Percentiles rank a stretch among this genome's conserved stretches.
phyloP scores from a whole-genome alignment of 2,888 invertebrate genomes.

The Torymus aiolomorphi region DNA sequence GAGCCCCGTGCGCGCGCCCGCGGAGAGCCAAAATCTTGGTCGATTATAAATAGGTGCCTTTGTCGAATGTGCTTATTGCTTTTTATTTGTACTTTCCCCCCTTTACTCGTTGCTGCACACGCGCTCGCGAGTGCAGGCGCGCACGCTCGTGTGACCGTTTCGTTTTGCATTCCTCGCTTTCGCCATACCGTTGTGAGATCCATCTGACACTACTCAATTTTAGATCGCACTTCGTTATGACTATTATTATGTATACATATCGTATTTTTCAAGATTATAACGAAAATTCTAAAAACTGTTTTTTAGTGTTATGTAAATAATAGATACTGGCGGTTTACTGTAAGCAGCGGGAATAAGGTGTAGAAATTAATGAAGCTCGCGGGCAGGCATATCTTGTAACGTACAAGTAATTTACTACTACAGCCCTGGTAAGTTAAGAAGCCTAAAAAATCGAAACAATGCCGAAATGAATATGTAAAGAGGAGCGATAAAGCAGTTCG shows the following conservation, averaged over 20 bases:
- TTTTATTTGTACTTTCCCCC: constrained; percentile 66
- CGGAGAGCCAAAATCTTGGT: constrained; percentile 56
- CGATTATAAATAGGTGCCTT: constrained; percentile 75
- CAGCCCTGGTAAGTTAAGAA: too few species aligned
- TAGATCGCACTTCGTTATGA: not conserved
- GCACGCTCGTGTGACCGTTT: constrained; percentile 4
- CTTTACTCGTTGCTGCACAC: constrained; percentile 57
- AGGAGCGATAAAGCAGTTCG: too few species aligned
- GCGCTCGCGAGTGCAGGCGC: constrained; percentile 7
- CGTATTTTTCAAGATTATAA: too few species aligned
- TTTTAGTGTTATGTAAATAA: too few species aligned
- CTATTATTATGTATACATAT: not conserved
- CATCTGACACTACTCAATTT: constrained; percentile 18
- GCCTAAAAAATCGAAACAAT: too few species aligned
- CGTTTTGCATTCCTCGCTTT: constrained; percentile 43
- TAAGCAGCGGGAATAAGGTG: too few species aligned
- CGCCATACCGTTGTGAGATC: not conserved
- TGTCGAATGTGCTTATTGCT: constrained; percentile 70
- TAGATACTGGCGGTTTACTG: too few species aligned
- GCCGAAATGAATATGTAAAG: too few species aligned
- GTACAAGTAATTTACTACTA: too few species aligned
- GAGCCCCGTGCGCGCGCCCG: not conserved
- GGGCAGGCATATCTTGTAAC: too few species aligned
- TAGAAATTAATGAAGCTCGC: too few species aligned
- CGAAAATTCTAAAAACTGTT: too few species aligned